A percentile compares a stretch with the other conserved stretches of the same genome.
Conservation (phyloP, 2,888 invertebrate species). For the Dynastes hyllus region DNA sequence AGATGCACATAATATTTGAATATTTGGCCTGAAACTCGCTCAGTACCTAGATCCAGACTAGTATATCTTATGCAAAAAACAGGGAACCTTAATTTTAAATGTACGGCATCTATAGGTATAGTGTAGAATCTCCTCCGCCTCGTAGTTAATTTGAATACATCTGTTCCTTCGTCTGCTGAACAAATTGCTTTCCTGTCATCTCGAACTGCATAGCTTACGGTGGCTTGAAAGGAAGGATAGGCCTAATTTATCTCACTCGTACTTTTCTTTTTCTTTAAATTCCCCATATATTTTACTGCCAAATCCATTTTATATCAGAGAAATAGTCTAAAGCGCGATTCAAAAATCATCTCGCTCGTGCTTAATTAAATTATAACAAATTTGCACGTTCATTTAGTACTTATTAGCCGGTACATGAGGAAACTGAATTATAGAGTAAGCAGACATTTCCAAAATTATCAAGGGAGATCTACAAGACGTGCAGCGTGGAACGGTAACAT, state of each 20-base stretch:
- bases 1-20: too few relatives aligned
- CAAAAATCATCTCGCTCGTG: background rate
- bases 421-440: too few relatives aligned
- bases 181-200: slow-evolving; percentile 47
- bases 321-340: background rate
- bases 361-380: background rate
- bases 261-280: slow-evolving; percentile 4
- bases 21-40: too few relatives aligned
- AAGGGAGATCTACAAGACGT: too few relatives aligned
- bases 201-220: slow-evolving; percentile 33
- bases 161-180: slow-evolving; percentile 42
- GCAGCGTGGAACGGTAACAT: too few relatives aligned
- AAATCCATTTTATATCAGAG: slow-evolving; percentile 1
- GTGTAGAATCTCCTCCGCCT: background rate
- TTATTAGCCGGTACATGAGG: too few relatives aligned
- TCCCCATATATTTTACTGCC: background rate
- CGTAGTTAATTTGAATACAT: slow-evolving; percentile 42
- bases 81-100: background rate
- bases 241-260: slow-evolving; percentile 34
- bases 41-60: too few relatives aligned
- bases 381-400: too few relatives aligned
- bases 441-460: too few relatives aligned
- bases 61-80: background rate
- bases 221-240: slow-evolving; percentile 32
- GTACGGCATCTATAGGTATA: background rate